Evolutionary conservation across 2,113 vertebrate genomes (phyloP).

Genomic region (Lycocorax pyrrhopterus): DNA sequence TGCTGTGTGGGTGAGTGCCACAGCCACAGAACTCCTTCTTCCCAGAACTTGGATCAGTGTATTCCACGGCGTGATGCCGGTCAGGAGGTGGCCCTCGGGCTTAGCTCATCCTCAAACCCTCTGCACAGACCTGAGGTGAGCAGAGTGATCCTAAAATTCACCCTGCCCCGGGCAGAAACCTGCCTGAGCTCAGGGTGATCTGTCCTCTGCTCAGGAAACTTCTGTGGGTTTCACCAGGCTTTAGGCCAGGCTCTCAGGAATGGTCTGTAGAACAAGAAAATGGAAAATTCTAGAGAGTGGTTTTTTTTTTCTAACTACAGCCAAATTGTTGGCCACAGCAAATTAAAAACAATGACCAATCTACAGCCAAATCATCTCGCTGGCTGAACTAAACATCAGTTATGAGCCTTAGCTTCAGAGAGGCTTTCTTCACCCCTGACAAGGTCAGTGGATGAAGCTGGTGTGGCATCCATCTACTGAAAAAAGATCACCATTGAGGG

Average conservation of each 20-base stretch:
- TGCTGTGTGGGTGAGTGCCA: not conserved
- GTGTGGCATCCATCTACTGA: not conserved
- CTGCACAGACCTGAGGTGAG: not conserved
- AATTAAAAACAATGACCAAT: not conserved
- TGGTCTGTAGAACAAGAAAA: not conserved
- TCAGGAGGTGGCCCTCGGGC: not conserved
- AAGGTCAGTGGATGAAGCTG: not conserved
- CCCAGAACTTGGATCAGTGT: not conserved
- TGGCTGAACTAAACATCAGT: not conserved
- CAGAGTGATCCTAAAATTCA: not conserved
- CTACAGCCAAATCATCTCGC: not conserved
- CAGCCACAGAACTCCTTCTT: not conserved
- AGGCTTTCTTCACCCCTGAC: not conserved
- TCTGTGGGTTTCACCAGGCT: not conserved
- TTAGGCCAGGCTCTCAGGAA: not conserved
- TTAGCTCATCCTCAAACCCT: not conserved
- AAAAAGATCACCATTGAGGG: not conserved
- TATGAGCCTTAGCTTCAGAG: not conserved
- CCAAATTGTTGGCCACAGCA: not conserved
- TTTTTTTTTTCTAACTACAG: not conserved
- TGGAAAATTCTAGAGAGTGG: not conserved
- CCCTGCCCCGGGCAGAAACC: not conserved
- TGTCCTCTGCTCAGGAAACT: not conserved
- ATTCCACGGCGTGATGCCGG: not conserved
- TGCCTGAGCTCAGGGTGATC: not conserved